A percentile compares a stretch with the other conserved stretches of the same genome.
Conservation (phyloP, 2,888 invertebrate species). For the Pterostichus madidus region DNA sequence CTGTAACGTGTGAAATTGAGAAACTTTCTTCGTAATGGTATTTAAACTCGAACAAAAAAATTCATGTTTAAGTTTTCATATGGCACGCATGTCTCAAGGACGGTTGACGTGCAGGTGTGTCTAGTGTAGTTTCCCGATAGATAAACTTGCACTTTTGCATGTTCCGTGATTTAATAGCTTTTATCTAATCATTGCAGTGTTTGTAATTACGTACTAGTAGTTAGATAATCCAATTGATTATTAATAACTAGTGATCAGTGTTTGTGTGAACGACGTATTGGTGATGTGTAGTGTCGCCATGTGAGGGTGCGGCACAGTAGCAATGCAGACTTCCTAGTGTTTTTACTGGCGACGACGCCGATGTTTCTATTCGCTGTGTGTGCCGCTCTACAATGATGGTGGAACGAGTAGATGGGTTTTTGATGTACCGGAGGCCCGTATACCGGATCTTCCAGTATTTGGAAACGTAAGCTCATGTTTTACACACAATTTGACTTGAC, state of each 20-base stretch:
- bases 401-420: constrained; percentile 89
- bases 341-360: constrained; percentile 4
- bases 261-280: not conserved
- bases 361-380: not conserved
- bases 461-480: constrained; percentile 85
- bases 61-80: constrained; percentile 38
- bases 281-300: not conserved
- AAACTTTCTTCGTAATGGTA: constrained; percentile 52
- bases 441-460: constrained; percentile 91
- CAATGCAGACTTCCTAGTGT: constrained; percentile 20
- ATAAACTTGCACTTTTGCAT: constrained; percentile 1
- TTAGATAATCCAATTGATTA: not conserved
- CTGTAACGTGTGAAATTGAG: constrained; percentile 49
- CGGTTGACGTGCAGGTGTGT: constrained; percentile 32
- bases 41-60: constrained; percentile 25
- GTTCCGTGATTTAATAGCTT: not conserved
- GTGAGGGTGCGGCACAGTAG: constrained; percentile 5
- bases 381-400: constrained; percentile 78
- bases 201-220: too few relatives aligned
- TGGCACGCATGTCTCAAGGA: constrained; percentile 15
- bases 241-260: constrained; percentile 2
- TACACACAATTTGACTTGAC: constrained; percentile 44
- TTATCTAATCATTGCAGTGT: too few relatives aligned
- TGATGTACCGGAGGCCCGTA: constrained; percentile 89
- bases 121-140: not conserved